Percentiles rank a stretch among this genome's conserved stretches.
Evolutionary conservation across 2,113 vertebrate genomes (phyloP).

Genomic region (Orcinus orca): DNA sequence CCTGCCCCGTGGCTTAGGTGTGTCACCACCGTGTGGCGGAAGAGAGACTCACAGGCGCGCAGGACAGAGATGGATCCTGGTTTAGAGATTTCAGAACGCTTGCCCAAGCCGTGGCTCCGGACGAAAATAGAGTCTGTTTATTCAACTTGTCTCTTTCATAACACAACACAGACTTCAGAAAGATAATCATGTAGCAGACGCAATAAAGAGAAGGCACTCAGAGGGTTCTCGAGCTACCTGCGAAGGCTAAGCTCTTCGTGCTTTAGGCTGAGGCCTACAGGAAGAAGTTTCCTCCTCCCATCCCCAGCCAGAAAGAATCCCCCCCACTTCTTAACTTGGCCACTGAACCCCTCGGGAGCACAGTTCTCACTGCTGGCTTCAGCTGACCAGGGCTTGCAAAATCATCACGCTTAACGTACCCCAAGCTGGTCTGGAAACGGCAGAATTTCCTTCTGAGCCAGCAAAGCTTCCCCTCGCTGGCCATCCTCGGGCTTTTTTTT

Average conservation of each 20-base stretch:
- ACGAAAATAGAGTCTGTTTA: conserved; percentile 60
- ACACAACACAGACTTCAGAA: conserved; percentile 42
- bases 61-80: neutral
- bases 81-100: neutral
- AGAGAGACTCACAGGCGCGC: neutral
- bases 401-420: neutral
- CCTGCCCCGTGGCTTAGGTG: neutral
- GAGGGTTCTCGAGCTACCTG: neutral
- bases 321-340: neutral
- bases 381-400: neutral
- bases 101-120: neutral
- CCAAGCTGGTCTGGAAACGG: neutral
- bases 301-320: neutral
- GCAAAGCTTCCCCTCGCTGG: neutral
- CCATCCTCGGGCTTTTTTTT: neutral
- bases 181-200: neutral
- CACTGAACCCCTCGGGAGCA: neutral
- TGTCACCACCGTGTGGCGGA: neutral
- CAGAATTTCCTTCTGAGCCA: neutral
- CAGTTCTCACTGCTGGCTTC: neutral
- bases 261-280: neutral
- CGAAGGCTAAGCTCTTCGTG: neutral
- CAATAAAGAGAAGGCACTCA: neutral
- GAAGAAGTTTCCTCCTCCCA: neutral
- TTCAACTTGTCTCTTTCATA: conserved; percentile 58